Evolutionary conservation across 2,888 invertebrate species (phyloP), one percentile per base, ranked within the genome.

Genomic region (Chloromyia formosa): DNA sequence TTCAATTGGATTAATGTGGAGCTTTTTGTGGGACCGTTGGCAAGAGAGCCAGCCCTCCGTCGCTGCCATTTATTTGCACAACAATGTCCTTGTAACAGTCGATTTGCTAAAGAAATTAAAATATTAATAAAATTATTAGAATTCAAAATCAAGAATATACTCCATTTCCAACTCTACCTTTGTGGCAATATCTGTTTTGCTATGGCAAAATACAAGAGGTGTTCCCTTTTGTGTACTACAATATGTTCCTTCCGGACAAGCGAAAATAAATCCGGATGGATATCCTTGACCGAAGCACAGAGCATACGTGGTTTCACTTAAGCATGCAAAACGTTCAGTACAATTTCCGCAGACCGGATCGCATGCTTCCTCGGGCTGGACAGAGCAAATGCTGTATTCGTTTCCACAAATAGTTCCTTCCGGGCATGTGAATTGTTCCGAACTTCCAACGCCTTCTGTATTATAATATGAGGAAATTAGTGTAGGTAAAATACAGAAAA

Each of bases 1-100:
- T n/a, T n/a, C n/a, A n/a, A n/a, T n/a, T n/a, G n/a, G n/a, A n/a
- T n/a, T n/a, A n/a, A n/a, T n/a, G n/a, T n/a, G n/a, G n/a, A n/a
- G n/a, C n/a, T n/a, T n/a, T n/a, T n/a, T n/a, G n/a, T n/a, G n/a
- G n/a, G n/a, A n/a, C 20, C 16, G 42, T 35, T 20, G 71, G 71
- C 10, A 71, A 20, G 0, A 71, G 42, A n/a, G 58, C 56, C n/a
- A 20, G 7, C 14, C 56, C 71, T 3, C 58, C 58, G 18, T 42
- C 20, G 7, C 20, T 40, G 5, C 35, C 14, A 1, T 35, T 14
- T 10, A 71, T 40, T 12, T 18, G 14, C 5, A 71, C 58, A 40
- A 58, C 56, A 42, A 71, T 56, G 18, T 56, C 22, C 35, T 71
- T 71, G 71, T 71, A 71, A 22, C 71, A 71, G 23, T 71, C 71